Evolutionary conservation across 2,797 vertebrate species (phyloP).

Genomic region (Agapornis canus): DNA sequence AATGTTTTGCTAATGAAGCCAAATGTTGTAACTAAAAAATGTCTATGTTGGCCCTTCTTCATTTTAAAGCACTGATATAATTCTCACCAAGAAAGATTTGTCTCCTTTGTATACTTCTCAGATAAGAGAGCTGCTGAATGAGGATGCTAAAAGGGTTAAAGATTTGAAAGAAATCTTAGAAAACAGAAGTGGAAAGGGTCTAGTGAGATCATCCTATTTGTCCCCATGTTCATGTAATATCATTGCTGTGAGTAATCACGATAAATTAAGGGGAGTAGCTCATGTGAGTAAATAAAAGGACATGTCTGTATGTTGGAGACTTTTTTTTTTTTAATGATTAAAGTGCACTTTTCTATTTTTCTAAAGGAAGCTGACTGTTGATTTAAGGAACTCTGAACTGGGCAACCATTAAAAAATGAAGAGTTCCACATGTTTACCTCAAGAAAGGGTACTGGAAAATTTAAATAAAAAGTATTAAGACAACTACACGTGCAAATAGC

Average conservation of each 20-base stretch:
- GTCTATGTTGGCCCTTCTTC: background rate
- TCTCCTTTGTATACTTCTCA: background rate
- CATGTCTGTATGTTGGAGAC: background rate
- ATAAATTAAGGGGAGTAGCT: background rate
- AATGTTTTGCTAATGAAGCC: background rate
- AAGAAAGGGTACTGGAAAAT: background rate
- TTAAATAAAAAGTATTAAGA: background rate
- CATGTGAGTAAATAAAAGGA: background rate
- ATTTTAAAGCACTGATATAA: background rate
- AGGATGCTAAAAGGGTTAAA: background rate
- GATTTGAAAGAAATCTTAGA: background rate
- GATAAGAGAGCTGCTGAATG: background rate
- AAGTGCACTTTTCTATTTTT: background rate
- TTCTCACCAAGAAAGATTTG: background rate
- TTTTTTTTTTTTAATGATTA: background rate
- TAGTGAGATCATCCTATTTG: background rate
- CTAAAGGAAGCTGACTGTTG: background rate
- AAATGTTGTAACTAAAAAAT: background rate
- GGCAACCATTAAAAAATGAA: background rate
- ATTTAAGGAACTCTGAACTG: background rate
- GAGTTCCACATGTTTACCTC: background rate
- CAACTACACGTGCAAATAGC: background rate
- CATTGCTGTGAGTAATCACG: background rate
- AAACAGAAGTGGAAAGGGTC: background rate
- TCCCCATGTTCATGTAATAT: background rate